Percentiles rank a stretch among this genome's conserved stretches.
Conservation (phyloP, 1,140 invertebrate species). For the Anoplophora glabripennis region DNA sequence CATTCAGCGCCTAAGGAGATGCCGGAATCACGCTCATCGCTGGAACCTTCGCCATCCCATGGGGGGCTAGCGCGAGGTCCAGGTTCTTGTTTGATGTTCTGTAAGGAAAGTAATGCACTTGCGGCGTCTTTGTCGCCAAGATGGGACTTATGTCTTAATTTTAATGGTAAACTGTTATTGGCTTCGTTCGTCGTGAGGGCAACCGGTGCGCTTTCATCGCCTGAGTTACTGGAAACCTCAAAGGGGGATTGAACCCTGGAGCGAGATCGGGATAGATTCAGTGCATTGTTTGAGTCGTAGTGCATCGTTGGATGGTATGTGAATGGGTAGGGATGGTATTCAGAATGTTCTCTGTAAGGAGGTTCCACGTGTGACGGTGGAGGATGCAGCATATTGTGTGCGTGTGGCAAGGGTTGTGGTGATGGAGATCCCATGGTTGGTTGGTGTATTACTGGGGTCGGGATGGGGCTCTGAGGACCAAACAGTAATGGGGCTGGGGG, state of each 20-base stretch:
- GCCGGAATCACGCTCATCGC: conserved; percentile 83
- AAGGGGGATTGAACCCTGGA: conserved; percentile 58
- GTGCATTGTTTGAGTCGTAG: conserved; percentile 58
- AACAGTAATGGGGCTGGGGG: conserved; percentile 52
- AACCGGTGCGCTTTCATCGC: conserved; percentile 62
- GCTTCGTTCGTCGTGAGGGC: conserved; percentile 41
- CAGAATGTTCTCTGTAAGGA: conserved; percentile 43
- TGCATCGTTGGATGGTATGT: conserved; percentile 46
- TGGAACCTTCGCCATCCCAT: conserved; percentile 80
- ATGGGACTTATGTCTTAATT: conserved; percentile 88
- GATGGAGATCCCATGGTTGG: conserved; percentile 51
- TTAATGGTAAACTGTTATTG: conserved; percentile 76
- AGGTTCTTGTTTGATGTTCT: conserved; percentile 81
- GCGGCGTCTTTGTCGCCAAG: conserved; percentile 84
- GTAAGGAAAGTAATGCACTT: conserved; percentile 71
- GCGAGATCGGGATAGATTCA: conserved; percentile 60
- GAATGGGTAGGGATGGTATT: conserved; percentile 41
- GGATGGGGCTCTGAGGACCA: conserved; percentile 61
- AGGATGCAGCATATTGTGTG: conserved; percentile 33
- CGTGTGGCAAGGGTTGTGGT: conserved; percentile 48
- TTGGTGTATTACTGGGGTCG: conserved; percentile 66
- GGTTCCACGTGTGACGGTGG: conserved; percentile 44
- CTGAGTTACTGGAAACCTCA: conserved; percentile 68
- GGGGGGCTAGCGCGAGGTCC: conserved; percentile 71
- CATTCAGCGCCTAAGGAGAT: conserved; percentile 78